phyloP scores from a whole-genome alignment of 2,797 vertebrate species.

The Remorina albescens region DNA sequence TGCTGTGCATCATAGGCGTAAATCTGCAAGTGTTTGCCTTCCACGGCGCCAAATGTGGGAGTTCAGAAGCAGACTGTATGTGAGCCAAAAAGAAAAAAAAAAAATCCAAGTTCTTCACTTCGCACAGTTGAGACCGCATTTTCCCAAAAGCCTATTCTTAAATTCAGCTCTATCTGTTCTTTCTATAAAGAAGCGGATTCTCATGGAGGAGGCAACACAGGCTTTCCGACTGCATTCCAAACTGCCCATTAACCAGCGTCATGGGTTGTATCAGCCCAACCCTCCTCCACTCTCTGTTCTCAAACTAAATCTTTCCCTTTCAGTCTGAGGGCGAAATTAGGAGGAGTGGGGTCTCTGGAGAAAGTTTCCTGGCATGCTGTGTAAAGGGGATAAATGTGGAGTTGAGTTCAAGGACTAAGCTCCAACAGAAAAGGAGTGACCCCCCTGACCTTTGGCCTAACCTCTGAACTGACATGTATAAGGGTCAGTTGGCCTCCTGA shows the following conservation, averaged over 20 bases:
- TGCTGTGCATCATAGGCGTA: conserved; percentile 54
- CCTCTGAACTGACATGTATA: conserved; percentile 62
- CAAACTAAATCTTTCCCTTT: conserved; percentile 59
- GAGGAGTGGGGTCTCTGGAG: conserved; percentile 51
- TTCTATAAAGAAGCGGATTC: conserved; percentile 64
- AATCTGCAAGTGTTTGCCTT: conserved; percentile 58
- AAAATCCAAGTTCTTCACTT: conserved; percentile 56
- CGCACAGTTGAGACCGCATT: conserved; percentile 50
- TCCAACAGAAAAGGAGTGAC: conserved; percentile 58
- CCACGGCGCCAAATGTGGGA: conserved; percentile 50
- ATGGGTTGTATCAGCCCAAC: conserved; percentile 70
- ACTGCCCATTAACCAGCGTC: conserved; percentile 78
- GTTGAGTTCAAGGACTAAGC: conserved; percentile 75
- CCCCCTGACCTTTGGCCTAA: conserved; percentile 55
- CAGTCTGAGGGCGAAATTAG: conserved; percentile 43
- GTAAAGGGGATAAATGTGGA: conserved; percentile 69
- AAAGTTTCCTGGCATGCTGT: conserved; percentile 57
- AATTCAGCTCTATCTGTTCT: conserved; percentile 47
- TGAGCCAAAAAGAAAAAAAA: conserved; percentile 44
- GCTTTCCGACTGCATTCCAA: conserved; percentile 73
- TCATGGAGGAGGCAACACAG: conserved; percentile 60
- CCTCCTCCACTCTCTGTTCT: conserved; percentile 44
- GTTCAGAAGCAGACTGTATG: conserved; percentile 35
- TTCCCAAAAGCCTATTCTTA: conserved; percentile 55
- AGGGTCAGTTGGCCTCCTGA: conserved; percentile 54